phyloP scores from a whole-genome alignment of 2,888 invertebrate genomes.

The Cotesia congregata region DNA sequence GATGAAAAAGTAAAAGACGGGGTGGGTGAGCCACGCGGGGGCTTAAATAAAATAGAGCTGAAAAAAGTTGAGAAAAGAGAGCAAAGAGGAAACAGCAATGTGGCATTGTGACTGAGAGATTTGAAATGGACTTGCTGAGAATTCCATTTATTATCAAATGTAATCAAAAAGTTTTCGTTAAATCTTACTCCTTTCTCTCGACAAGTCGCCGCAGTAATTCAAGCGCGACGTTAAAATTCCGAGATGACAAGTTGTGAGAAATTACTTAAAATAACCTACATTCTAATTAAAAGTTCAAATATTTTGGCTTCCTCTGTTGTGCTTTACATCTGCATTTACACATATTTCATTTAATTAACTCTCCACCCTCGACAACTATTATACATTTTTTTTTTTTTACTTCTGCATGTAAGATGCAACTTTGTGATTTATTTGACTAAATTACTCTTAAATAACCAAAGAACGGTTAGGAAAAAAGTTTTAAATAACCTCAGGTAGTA shows the following conservation, averaged over 20 bases:
- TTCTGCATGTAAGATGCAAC: no score
- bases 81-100: neutral
- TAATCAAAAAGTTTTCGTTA: slow-evolving; percentile 33
- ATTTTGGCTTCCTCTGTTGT: neutral
- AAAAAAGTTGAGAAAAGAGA: neutral
- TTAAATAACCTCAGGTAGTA: no score
- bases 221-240: slow-evolving; percentile 18
- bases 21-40: neutral
- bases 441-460: no score
- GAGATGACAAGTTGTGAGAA: slow-evolving; percentile 13
- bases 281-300: slow-evolving; percentile 21
- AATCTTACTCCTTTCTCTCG: slow-evolving; percentile 14
- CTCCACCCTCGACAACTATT: no score
- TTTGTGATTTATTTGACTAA: no score
- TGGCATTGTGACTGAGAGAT: slow-evolving; percentile 18
- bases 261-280: slow-evolving; percentile 15
- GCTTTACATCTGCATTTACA: neutral
- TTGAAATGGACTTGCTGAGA: slow-evolving; percentile 21
- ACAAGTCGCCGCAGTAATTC: neutral
- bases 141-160: slow-evolving; percentile 28
- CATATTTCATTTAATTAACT: neutral
- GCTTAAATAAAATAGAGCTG: neutral
- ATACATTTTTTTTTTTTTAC: no score
- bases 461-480: no score
- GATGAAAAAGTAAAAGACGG: neutral